A percentile compares a stretch with the other conserved stretches of the same genome.
These are phyloP conservation scores for Trematomus loennbergii DNA, from an alignment of 2,113 vertebrate genomes.

Conservation along the genomic window DNA sequence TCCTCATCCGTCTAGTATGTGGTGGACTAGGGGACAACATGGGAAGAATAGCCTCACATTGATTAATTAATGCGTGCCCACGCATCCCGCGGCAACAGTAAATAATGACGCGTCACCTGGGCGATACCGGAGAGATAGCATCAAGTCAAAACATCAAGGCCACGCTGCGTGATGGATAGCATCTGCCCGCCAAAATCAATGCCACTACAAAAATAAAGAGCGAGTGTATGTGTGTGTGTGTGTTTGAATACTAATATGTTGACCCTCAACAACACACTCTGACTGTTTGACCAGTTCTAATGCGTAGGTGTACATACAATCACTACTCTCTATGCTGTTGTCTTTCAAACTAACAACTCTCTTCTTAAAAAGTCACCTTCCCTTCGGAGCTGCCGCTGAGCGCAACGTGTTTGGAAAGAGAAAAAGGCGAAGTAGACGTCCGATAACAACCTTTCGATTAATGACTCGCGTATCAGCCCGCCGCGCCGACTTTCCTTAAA, in stretches of 20 bases:
- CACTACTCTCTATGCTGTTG: neutral
- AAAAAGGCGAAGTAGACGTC: slow-evolving; percentile 51
- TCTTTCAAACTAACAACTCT: slow-evolving; percentile 51
- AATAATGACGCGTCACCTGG: slow-evolving; percentile 73
- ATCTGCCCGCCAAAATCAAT: slow-evolving; percentile 75
- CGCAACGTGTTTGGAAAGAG: slow-evolving; percentile 54
- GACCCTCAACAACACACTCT: slow-evolving; percentile 22
- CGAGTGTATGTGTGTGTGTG: slow-evolving; percentile 7
- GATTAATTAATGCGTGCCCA: slow-evolving; percentile 80
- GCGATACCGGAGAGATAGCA: slow-evolving; percentile 73
- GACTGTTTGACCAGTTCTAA: neutral
- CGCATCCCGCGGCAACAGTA: slow-evolving; percentile 73
- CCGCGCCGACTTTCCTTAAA: slow-evolving; percentile 45
- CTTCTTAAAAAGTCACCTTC: slow-evolving; percentile 75
- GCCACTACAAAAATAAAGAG: slow-evolving; percentile 60
- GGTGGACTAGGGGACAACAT: slow-evolving; percentile 33
- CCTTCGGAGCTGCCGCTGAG: slow-evolving; percentile 24
- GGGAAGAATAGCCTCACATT: slow-evolving; percentile 69
- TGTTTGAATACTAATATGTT: slow-evolving; percentile 31
- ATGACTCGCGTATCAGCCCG: slow-evolving; percentile 43
- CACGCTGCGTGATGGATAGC: slow-evolving; percentile 73
- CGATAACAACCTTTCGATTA: slow-evolving; percentile 74
- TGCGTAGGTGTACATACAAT: neutral
- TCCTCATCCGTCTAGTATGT: slow-evolving; percentile 50
- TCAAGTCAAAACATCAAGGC: slow-evolving; percentile 80